Evolutionary conservation across 1,140 invertebrate genomes (phyloP).

Genomic region (Pantala flavescens): DNA sequence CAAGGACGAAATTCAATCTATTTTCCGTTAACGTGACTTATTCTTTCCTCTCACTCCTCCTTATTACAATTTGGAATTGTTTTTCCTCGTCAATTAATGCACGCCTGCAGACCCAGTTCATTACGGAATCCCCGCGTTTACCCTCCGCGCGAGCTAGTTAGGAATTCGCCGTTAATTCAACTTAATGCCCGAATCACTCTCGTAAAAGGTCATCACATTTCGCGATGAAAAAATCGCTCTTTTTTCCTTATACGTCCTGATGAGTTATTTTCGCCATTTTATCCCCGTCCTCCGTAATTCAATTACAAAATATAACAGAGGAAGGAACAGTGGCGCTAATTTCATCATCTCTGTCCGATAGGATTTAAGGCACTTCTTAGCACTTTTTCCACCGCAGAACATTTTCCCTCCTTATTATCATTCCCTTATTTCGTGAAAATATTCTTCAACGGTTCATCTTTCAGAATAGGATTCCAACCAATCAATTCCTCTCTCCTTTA

Average conservation of each 20-base stretch:
- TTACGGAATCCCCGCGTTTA: background rate
- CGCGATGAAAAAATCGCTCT: background rate
- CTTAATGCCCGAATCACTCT: background rate
- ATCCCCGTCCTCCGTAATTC: background rate
- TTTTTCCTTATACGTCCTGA: background rate
- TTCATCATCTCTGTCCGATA: slow-evolving; percentile 9
- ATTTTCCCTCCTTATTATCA: background rate
- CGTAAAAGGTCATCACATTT: background rate
- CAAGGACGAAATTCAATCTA: too few relatives aligned
- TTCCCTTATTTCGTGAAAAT: background rate
- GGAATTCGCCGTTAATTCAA: background rate
- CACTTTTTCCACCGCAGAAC: background rate
- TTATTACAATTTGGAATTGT: too few relatives aligned
- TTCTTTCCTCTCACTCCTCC: too few relatives aligned
- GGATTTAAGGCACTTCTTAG: background rate
- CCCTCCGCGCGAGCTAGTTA: background rate
- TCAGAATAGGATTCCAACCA: background rate
- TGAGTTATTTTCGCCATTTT: background rate
- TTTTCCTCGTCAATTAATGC: background rate
- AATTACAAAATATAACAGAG: background rate
- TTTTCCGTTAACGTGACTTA: too few relatives aligned
- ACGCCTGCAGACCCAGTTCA: background rate
- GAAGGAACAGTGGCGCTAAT: background rate
- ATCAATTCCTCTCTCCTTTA: background rate
- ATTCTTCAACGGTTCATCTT: background rate